Evolutionary conservation across 2,888 invertebrate genomes (phyloP).

Genomic region (Agrotis exclamationis): DNA sequence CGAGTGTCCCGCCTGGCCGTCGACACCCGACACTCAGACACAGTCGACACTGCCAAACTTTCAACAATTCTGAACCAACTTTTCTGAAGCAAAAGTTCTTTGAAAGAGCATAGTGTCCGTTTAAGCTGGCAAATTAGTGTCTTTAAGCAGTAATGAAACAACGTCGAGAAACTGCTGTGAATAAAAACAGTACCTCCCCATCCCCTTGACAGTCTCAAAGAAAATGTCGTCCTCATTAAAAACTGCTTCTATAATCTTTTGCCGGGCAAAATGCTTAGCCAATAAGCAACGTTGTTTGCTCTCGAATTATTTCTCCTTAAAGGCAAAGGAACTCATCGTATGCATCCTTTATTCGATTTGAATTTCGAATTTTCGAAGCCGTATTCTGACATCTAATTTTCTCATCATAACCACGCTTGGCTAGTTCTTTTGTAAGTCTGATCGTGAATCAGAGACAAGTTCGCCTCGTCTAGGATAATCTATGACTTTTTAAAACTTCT

Average conservation of each 20-base stretch:
- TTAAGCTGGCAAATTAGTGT: constrained; percentile 64
- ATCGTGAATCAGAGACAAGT: constrained; percentile 42
- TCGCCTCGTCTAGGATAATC: constrained; percentile 37
- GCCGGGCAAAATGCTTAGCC: constrained; percentile 45
- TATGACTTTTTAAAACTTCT: constrained; percentile 62
- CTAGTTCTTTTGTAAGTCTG: constrained; percentile 32
- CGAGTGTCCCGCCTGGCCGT: constrained; percentile 49
- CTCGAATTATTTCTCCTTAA: constrained; percentile 30
- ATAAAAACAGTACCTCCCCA: constrained; percentile 55
- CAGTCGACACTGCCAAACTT: constrained; percentile 57
- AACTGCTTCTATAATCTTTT: constrained; percentile 68
- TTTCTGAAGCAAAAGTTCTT: constrained; percentile 57
- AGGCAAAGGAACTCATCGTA: constrained; percentile 7
- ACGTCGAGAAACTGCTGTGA: constrained; percentile 49
- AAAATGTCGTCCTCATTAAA: constrained; percentile 71
- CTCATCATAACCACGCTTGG: neutral
- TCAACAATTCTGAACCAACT: constrained; percentile 65
- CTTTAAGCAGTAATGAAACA: constrained; percentile 60
- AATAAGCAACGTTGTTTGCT: constrained; percentile 51
- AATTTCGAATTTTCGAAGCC: constrained; percentile 14
- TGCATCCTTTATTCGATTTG: constrained; percentile 23
- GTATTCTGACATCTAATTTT: constrained; percentile 16
- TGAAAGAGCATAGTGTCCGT: constrained; percentile 52
- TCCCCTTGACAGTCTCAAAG: constrained; percentile 64
- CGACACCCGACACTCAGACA: constrained; percentile 40